Evolutionary conservation across 1,140 invertebrate species (phyloP).

Genomic region (Bombus cullumanus): DNA sequence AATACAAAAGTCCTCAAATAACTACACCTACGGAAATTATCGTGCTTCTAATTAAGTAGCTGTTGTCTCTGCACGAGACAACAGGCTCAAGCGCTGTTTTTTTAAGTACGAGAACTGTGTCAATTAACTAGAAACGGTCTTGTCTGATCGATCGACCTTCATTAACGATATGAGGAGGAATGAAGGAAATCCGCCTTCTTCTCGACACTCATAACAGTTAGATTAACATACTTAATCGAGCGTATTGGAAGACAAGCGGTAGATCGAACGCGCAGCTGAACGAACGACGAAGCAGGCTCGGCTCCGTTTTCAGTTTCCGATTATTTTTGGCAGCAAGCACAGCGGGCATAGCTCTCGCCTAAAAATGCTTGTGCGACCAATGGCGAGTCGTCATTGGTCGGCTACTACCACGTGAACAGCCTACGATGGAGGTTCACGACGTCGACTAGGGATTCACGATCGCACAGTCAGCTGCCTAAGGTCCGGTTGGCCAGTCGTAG

Average conservation of each 20-base stretch:
- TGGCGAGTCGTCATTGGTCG: constrained; percentile 58
- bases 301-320: constrained; percentile 81
- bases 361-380: constrained; percentile 78
- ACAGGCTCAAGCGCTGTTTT: too few species aligned
- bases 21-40: background rate
- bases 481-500: constrained; percentile 84
- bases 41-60: background rate
- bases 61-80: background rate
- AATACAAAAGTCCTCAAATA: too few species aligned
- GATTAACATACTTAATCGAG: background rate
- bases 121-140: background rate
- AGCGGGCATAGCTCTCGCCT: constrained; percentile 73
- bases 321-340: constrained; percentile 79
- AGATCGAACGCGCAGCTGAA: background rate
- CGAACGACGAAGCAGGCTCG: constrained; percentile 55
- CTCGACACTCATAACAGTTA: background rate
- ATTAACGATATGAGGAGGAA: background rate
- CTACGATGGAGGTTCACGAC: constrained; percentile 60
- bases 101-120: background rate
- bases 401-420: constrained; percentile 55
- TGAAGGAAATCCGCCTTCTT: constrained; percentile 16
- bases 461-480: constrained; percentile 83
- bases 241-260: constrained; percentile 3
- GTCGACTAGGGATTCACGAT: constrained; percentile 65
- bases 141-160: background rate